A percentile compares a stretch with the other conserved stretches of the same genome.
phyloP scores from a whole-genome alignment of 1,140 invertebrate genomes.

The Leptinotarsa texana region DNA sequence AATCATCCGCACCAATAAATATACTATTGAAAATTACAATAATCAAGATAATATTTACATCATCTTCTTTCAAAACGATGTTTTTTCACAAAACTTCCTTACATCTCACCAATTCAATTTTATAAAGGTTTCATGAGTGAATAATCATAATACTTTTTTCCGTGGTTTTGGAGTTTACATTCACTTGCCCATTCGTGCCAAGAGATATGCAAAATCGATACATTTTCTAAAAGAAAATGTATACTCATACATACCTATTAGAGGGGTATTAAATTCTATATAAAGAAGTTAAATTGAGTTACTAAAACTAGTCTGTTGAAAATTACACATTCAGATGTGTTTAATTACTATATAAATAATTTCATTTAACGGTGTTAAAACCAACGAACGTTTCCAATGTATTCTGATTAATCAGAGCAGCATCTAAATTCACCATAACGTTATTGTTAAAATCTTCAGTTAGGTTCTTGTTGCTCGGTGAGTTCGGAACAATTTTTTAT shows the following conservation, averaged over 20 bases:
- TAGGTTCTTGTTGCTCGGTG: conserved; percentile 9
- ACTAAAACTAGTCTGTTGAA: conserved; percentile 13
- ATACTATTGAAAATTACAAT: too few species aligned
- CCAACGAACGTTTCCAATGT: conserved; percentile 21
- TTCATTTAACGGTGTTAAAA: conserved; percentile 24
- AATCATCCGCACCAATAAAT: too few species aligned
- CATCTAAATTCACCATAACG: conserved; percentile 24
- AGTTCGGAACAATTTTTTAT: conserved; percentile 1
- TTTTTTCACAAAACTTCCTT: too few species aligned
- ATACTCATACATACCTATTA: not conserved
- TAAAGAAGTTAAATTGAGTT: conserved; percentile 12
- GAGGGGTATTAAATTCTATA: conserved; percentile 3
- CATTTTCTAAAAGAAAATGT: conserved; percentile 13
- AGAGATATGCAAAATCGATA: conserved; percentile 11
- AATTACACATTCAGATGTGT: not conserved
- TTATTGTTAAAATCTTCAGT: conserved; percentile 16
- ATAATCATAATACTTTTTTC: not conserved
- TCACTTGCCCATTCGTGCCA: not conserved
- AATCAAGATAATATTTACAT: too few species aligned
- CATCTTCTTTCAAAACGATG: too few species aligned
- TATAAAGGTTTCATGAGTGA: not conserved
- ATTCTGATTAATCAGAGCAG: conserved; percentile 24
- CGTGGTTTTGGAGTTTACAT: not conserved
- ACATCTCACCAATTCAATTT: not conserved
- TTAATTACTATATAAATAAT: conserved; percentile 24